A percentile compares a stretch with the other conserved stretches of the same genome.
phyloP scores from a whole-genome alignment of 2,113 vertebrate species.

The Oceanodroma tethys region DNA sequence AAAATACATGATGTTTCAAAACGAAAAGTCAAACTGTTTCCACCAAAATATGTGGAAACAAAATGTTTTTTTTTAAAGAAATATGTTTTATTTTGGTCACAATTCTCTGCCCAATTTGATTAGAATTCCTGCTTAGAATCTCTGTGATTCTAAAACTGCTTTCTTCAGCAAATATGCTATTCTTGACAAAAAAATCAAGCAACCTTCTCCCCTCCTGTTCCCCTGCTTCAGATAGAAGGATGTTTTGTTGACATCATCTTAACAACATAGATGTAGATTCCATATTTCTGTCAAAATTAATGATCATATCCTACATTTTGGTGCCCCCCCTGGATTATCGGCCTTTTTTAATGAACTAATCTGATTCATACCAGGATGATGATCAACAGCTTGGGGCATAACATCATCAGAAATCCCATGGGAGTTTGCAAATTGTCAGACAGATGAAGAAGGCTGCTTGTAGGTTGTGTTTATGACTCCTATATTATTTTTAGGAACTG shows the following conservation, averaged over 20 bases:
- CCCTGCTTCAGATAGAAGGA: not conserved
- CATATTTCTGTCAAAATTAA: conserved; percentile 24
- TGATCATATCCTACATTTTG: not conserved
- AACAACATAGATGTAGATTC: not conserved
- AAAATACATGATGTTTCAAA: not conserved
- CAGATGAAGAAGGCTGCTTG: conserved; percentile 4
- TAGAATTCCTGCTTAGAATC: not conserved
- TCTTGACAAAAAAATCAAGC: not conserved
- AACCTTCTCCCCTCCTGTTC: not conserved
- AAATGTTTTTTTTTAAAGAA: accelerated
- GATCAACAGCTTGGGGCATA: conserved; percentile 20
- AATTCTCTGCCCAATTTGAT: not conserved
- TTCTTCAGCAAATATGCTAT: not conserved
- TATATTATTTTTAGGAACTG: conserved; percentile 17
- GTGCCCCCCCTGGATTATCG: not conserved
- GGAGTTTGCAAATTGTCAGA: conserved; percentile 18
- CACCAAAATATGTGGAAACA: not conserved
- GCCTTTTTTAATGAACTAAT: conserved; percentile 26
- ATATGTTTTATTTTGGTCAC: not conserved
- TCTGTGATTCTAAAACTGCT: not conserved
- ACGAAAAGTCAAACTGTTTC: not conserved
- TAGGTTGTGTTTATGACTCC: not conserved
- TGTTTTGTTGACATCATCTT: not conserved
- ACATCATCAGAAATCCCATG: not conserved
- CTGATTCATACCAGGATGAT: not conserved